Base-by-base conservation (phyloP, 2,797 vertebrate species). In the Trematomus bernacchii region DNA sequence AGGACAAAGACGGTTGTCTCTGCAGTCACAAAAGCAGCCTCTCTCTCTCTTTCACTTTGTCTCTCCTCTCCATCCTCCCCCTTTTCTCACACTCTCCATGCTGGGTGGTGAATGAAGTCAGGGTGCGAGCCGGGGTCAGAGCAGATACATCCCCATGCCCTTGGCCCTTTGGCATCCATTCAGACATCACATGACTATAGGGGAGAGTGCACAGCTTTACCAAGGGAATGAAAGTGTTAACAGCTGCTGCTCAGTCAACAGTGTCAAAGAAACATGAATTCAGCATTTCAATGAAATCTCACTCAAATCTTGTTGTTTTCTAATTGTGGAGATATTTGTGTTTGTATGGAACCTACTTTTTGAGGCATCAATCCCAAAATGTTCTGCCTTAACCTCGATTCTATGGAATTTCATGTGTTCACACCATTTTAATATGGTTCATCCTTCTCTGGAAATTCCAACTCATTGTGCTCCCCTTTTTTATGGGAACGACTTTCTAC, bases 1-100 rank as follows among this genome's bases (percentile, higher is more conserved):
- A 30, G 88, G 91, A 96, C 95, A 96, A 96, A 94, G 92, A 85
- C 90, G 79, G 91, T 95, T 96, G 95, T 96, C 94, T 94, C 85
- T 77, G 76, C 79, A 78, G 85, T 84, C 92, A 95, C 95, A 96
- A 95, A 95, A 95, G 94, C 92, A 89, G 89, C 86, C 84, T 89
- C 93, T 94, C 89, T 92, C 83, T 83, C 71, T 85, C 80, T 80
- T 79, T 84, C 79, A 71, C 85, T 87, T 73, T 78, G 77, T 87
- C 85, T 89, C 85, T 79, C 73, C 77, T 85, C 85, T 62, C 82
- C 11, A 1, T 85, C 86, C 89, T 87, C 89, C 88, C 77, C 82
- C 77, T 93, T 93, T 95, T 95, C 94, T 95, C 94, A 94, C 94
- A 94, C 93, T 86, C 86, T 76, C 77, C 76, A 83, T 73, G 88